Percentiles rank a stretch among this genome's conserved stretches.
These are phyloP conservation scores for Eristalinus sepulchralis DNA, from an alignment of 2,888 invertebrate genomes.

Conservation along the genomic window DNA sequence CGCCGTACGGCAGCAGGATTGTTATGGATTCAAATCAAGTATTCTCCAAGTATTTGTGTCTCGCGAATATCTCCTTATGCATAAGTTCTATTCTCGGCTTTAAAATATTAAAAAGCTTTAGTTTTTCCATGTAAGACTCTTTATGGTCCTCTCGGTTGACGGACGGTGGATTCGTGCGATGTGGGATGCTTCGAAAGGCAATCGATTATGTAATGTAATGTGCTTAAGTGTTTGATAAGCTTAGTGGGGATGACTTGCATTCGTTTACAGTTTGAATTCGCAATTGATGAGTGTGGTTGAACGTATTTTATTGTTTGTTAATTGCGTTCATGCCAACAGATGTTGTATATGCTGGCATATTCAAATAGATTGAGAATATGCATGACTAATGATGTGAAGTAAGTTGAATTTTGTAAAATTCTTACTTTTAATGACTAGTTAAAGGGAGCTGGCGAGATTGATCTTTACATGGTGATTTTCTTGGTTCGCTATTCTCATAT, in stretches of 20 bases:
- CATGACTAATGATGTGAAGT: not conserved
- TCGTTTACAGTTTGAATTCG: not conserved
- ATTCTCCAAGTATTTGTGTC: conserved; percentile 48
- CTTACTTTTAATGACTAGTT: too few relatives aligned
- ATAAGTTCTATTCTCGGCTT: conserved; percentile 47
- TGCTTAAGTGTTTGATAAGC: not conserved
- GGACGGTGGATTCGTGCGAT: not conserved
- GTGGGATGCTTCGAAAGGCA: not conserved
- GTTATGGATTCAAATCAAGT: conserved; percentile 66
- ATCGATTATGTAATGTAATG: conserved; percentile 5
- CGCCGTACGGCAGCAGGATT: conserved; percentile 34
- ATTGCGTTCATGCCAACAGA: not conserved
- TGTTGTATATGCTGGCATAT: too few relatives aligned
- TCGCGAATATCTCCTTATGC: conserved; percentile 53
- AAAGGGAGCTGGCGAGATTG: too few relatives aligned
- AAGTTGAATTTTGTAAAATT: not conserved
- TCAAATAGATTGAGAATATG: not conserved
- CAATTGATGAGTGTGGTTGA: not conserved
- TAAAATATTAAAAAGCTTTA: conserved; percentile 23
- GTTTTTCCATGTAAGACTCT: conserved; percentile 25
- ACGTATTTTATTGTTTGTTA: not conserved
- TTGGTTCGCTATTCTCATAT: too few relatives aligned
- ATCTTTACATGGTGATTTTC: too few relatives aligned
- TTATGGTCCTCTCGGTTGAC: not conserved
- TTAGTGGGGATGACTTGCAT: not conserved